Percentiles rank a stretch among this genome's conserved stretches.
These are phyloP conservation scores for Chloroclystis v-ata DNA, from an alignment of 2,888 invertebrate species.

Conservation along the genomic window DNA sequence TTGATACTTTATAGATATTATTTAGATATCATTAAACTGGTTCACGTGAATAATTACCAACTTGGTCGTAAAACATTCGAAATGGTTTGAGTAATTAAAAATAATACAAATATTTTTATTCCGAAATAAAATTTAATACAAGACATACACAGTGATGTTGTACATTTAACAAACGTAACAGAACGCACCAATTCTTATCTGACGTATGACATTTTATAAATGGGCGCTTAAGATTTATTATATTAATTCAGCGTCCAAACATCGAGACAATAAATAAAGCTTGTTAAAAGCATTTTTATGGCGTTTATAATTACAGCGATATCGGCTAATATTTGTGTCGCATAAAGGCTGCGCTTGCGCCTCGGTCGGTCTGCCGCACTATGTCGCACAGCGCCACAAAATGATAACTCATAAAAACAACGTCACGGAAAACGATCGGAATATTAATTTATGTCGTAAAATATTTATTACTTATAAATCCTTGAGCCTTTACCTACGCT, in stretches of 20 bases:
- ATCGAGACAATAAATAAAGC: slow-evolving; percentile 60
- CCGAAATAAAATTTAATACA: slow-evolving; percentile 8
- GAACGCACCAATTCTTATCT: slow-evolving; percentile 22
- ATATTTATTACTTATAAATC: slow-evolving; percentile 78
- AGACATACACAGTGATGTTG: slow-evolving; percentile 13
- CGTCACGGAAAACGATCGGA: slow-evolving; percentile 77
- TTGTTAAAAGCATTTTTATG: slow-evolving; percentile 68
- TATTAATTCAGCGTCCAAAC: slow-evolving; percentile 55
- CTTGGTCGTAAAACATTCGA: slow-evolving; percentile 12
- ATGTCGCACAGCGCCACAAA: slow-evolving; percentile 67
- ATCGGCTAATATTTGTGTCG: slow-evolving; percentile 58
- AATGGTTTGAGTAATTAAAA: slow-evolving; percentile 6
- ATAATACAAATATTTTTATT: slow-evolving; percentile 1
- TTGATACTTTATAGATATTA: slow-evolving; percentile 10
- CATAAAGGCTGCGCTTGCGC: slow-evolving; percentile 51
- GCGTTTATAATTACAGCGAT: slow-evolving; percentile 63
- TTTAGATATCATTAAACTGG: slow-evolving; percentile 14
- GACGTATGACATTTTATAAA: slow-evolving; percentile 32
- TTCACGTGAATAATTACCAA: slow-evolving; percentile 10
- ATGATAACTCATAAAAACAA: slow-evolving; percentile 78
- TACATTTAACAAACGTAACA: not conserved
- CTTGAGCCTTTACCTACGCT: slow-evolving; percentile 78
- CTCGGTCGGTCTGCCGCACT: slow-evolving; percentile 31
- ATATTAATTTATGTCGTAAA: slow-evolving; percentile 79
- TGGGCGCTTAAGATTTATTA: slow-evolving; percentile 43